These are phyloP conservation scores for Menura novaehollandiae DNA, from an alignment of 2,113 vertebrate genomes.

Conservation along the genomic window DNA sequence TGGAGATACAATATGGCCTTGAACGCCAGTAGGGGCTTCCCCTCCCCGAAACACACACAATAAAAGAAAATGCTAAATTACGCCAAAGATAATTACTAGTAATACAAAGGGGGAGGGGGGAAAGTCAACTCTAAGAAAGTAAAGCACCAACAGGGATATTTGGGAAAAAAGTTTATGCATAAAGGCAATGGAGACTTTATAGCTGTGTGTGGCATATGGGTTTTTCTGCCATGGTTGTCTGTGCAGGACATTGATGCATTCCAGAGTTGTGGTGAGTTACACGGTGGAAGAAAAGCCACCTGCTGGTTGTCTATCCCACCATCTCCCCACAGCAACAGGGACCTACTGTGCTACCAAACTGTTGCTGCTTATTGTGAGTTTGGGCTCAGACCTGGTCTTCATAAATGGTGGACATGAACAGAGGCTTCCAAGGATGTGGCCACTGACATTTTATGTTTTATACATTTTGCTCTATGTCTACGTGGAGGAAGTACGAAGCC, in stretches of 20 bases:
- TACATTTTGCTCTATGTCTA: background rate
- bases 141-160: background rate
- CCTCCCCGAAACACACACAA: background rate
- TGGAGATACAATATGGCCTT: background rate
- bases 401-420: background rate
- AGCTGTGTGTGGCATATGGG: rapidly evolving
- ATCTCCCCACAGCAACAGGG: background rate
- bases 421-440: background rate
- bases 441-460: background rate
- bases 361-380: background rate
- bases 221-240: background rate
- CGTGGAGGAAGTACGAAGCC: background rate
- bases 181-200: background rate
- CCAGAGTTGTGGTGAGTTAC: background rate
- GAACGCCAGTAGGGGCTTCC: background rate
- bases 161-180: background rate
- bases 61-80: background rate
- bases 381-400: background rate
- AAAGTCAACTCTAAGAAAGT: background rate
- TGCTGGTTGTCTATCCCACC: background rate
- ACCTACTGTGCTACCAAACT: background rate
- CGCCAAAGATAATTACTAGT: background rate
- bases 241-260: background rate
- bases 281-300: background rate
- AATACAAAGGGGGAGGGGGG: background rate